phyloP scores from a whole-genome alignment of 2,888 invertebrate genomes.

The Incurvaria masculella region DNA sequence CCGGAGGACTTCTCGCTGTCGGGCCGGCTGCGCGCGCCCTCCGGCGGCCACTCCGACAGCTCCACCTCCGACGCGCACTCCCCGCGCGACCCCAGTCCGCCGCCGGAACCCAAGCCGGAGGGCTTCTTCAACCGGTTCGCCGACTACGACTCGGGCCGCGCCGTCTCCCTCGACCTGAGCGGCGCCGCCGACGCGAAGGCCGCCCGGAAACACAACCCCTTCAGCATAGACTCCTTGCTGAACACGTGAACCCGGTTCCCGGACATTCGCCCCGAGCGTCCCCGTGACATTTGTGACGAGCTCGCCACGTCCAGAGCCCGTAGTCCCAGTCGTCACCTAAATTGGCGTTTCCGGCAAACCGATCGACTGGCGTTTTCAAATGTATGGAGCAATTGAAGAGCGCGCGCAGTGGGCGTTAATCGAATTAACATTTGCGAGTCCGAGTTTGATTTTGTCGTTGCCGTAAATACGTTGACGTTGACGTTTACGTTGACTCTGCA shows the following conservation, averaged over 20 bases:
- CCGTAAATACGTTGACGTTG: too few relatives aligned
- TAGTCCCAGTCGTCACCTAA: too few relatives aligned
- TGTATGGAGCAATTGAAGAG: too few relatives aligned
- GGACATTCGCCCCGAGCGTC: too few relatives aligned
- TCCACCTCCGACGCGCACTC: constrained; percentile 44
- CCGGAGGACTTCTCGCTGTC: constrained; percentile 63
- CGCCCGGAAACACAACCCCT: constrained; percentile 72
- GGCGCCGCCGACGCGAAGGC: constrained; percentile 46
- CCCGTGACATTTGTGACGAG: too few relatives aligned
- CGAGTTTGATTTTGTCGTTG: too few relatives aligned
- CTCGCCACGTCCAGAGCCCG: too few relatives aligned
- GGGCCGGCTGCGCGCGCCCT: constrained; percentile 56
- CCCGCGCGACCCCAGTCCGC: constrained; percentile 43
- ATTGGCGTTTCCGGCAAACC: too few relatives aligned
- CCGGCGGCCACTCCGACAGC: constrained; percentile 47
- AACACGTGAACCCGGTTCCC: constrained; percentile 56
- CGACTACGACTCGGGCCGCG: constrained; percentile 48
- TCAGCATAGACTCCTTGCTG: constrained; percentile 86
- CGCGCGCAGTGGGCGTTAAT: too few relatives aligned
- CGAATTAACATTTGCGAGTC: too few relatives aligned
- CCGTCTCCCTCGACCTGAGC: constrained; percentile 49
- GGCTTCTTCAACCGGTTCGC: constrained; percentile 47
- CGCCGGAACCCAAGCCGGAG: constrained; percentile 45
- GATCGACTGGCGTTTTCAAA: too few relatives aligned
- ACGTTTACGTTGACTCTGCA: too few relatives aligned